Evolutionary conservation across 2,113 vertebrate genomes (phyloP), one percentile per base, ranked within the genome.

Genomic region (Paramormyrops kingsleyae): DNA sequence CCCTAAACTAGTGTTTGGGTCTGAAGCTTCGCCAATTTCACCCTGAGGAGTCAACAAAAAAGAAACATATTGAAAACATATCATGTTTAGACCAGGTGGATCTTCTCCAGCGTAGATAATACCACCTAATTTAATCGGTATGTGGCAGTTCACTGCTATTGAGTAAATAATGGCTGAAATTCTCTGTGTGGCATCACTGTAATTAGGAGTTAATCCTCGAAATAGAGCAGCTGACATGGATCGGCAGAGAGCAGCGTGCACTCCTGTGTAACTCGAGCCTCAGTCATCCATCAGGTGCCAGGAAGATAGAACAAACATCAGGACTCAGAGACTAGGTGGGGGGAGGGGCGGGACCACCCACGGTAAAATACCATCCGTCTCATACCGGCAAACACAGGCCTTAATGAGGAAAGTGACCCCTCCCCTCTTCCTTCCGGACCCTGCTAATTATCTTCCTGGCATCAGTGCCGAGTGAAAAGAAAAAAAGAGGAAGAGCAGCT

Each of bases 1-100:
- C 90, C 97, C 97, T 21, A 98, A 93, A 89, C 97, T 98, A 85
- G 97, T 98, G 90, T 96, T 95, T 7, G 97, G 97, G 90, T 98
- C 96, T 27, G 96, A 94, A 0, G 96, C 96, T n/a, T 98, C 97
- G 39, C 96, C 94, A 77, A 96, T 90, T 83, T 94, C 96, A 74
- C 97, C 97, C 98, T 98, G 92, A 52, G 77, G 87, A 90, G 80
- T 42, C 83, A 27, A 91, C 19, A 39, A 49, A 15, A 89, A 42
- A 46, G 86, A 56, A 86, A 47, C 6, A 31, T 84, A 47, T 6
- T 46, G 12, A 46, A 44, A 84, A n/a, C 39, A 84, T 46, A 24
- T 24, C 17, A 80, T 42, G 74, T 42, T 80, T 80, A 42, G 31
- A 80, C 13, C 42, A 84, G 21, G 42, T 7, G 44, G 83, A 24